Base-by-base conservation (phyloP, 2,888 invertebrate species). In the Acanthosepion lycidas region DNA sequence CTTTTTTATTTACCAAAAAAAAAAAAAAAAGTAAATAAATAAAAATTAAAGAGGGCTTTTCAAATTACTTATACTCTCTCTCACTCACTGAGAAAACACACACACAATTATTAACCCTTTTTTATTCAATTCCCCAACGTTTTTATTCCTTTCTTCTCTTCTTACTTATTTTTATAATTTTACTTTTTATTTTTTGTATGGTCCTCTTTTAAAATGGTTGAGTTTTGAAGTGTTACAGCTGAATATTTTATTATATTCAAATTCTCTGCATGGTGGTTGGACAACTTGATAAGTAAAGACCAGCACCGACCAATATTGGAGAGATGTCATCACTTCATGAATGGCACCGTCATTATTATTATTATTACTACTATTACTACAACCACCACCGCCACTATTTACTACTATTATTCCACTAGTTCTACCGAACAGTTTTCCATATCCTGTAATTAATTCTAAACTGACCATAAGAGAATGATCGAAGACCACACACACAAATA, bases 361-460 rank as follows among this genome's bases (percentile, higher is more conserved):
- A 78, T 78, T 78, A 78, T 78, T 78, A 78, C 28, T 78, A 78
- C 12, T 28, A 78, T 23, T n/a, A n/a, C n/a, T n/a, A 78, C 78
- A n/a, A 33, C n/a, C 78, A 78, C n/a, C n/a, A 28, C 12, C n/a
- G 78, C 78, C 78, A n/a, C 78, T 78, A 78, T 78, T 42, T 78
- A 78, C n/a, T n/a, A 78, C n/a, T 78, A 78, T 78, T 78, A 78
- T 78, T 78, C 78, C n/a, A 78, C n/a, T 33, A 78, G n/a, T 78
- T 78, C n/a, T 78, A 15, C 78, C n/a, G n/a, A 78, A 78, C 59
- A 59, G 15, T 78, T 78, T 78, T 78, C 78, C 78, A 78, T n/a
- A 78, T 78, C n/a, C n/a, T n/a, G 78, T 78, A 78, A n/a, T 78
- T n/a, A 78, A 78, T 78, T 78, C n/a, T 78, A 78, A n/a, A 78